Conservation (phyloP, 2,888 invertebrate species). For the Hypena proboscidalis region DNA sequence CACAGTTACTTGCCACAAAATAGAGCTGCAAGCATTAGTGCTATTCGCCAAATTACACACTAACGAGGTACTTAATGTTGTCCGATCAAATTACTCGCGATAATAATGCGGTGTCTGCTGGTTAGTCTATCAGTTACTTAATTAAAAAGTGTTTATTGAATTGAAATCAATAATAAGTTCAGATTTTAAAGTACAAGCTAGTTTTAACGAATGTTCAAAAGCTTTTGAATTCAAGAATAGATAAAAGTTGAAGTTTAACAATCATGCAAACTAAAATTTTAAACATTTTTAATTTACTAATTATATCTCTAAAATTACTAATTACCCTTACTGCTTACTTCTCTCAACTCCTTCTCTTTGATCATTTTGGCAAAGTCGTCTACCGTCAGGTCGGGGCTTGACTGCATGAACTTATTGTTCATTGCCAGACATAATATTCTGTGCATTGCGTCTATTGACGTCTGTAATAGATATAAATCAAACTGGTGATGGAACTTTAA, state of each 20-base stretch:
- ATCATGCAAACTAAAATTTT: not conserved
- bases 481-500: not conserved
- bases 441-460: slow-evolving; percentile 70
- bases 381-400: slow-evolving; percentile 41
- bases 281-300: slow-evolving; percentile 38
- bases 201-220: no score
- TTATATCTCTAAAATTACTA: slow-evolving; percentile 60
- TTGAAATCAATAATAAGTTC: no score
- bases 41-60: no score
- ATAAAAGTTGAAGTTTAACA: no score
- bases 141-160: slow-evolving; percentile 1
- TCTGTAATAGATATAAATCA: slow-evolving; percentile 50
- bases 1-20: no score
- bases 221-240: no score
- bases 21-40: no score
- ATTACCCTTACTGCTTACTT: slow-evolving; percentile 78
- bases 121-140: no score
- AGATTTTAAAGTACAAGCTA: no score
- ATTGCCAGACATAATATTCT: slow-evolving; percentile 74
- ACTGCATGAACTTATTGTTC: slow-evolving; percentile 63
- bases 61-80: no score
- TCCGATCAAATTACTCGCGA: no score
- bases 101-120: no score
- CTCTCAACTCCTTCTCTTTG: slow-evolving; percentile 51
- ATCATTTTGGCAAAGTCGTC: slow-evolving; percentile 63